Conservation (phyloP, 2,113 vertebrate genomes). For the Elanus axillaris region DNA sequence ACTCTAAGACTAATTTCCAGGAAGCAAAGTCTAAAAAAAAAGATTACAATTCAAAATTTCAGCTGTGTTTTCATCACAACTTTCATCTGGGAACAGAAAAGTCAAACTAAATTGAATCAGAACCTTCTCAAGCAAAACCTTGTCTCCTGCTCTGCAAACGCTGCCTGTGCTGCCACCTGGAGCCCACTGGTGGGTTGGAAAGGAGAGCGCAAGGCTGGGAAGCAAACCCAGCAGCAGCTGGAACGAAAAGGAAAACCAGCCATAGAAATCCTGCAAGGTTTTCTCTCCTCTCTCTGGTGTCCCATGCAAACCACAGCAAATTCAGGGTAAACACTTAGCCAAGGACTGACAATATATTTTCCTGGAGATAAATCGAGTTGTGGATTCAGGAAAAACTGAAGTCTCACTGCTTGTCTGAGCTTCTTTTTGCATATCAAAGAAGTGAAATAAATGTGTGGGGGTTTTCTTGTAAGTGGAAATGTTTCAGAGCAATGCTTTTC, state of each 20-base stretch:
- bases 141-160: neutral
- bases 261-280: neutral
- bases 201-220: neutral
- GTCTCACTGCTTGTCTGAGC: neutral
- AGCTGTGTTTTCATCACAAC: neutral
- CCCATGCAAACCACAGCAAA: neutral
- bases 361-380: fast-evolving
- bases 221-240: neutral
- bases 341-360: neutral
- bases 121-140: neutral
- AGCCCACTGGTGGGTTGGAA: neutral
- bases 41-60: neutral
- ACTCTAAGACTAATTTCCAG: neutral
- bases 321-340: neutral
- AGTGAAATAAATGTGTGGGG: neutral
- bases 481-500: neutral
- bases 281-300: neutral
- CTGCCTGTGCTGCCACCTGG: neutral
- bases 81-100: neutral
- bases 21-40: neutral
- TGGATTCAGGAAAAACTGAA: neutral
- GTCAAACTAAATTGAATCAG: neutral
- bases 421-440: neutral
- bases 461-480: neutral
- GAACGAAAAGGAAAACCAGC: neutral